These are phyloP conservation scores for Melinopterus prodromus DNA, from an alignment of 2,888 invertebrate species.

Conservation along the genomic window DNA sequence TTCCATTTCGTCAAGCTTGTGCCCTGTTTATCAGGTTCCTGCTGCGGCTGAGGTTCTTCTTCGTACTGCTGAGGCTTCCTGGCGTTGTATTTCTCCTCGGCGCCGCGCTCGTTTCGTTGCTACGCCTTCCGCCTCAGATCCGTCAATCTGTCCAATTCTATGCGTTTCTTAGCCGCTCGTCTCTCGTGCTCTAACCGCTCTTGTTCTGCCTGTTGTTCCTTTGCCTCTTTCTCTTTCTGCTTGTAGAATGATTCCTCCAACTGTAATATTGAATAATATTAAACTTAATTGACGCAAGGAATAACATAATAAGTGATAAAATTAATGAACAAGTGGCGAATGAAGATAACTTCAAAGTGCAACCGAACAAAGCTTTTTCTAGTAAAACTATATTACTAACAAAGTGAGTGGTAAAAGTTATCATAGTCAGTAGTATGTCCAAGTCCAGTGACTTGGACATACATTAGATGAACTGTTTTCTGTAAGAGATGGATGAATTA, in stretches of 20 bases:
- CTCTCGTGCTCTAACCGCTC: constrained; percentile 85
- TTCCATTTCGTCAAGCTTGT: constrained; percentile 66
- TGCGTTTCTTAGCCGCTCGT: constrained; percentile 78
- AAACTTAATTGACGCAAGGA: no score
- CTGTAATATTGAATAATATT: constrained; percentile 53
- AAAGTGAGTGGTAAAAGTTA: no score
- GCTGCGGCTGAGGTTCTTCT: constrained; percentile 30
- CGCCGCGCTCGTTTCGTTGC: constrained; percentile 64
- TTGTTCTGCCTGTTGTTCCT: constrained; percentile 78
- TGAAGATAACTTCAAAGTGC: no score
- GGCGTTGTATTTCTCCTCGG: constrained; percentile 60
- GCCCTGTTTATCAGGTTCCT: constrained; percentile 32
- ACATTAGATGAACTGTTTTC: no score
- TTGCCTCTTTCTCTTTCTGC: constrained; percentile 81
- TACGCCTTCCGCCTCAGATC: constrained; percentile 80
- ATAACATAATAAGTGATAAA: no score
- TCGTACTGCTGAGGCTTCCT: constrained; percentile 29
- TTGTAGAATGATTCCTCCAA: constrained; percentile 88
- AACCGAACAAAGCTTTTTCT: no score
- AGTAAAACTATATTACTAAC: no score
- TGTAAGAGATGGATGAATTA: no score
- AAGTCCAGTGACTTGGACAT: no score
- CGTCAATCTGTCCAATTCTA: constrained; percentile 90
- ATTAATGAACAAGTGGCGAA: no score
- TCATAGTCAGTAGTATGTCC: no score